Conservation (phyloP, 2,113 vertebrate species). For the zebrafish (Danio rerio) region DNA sequence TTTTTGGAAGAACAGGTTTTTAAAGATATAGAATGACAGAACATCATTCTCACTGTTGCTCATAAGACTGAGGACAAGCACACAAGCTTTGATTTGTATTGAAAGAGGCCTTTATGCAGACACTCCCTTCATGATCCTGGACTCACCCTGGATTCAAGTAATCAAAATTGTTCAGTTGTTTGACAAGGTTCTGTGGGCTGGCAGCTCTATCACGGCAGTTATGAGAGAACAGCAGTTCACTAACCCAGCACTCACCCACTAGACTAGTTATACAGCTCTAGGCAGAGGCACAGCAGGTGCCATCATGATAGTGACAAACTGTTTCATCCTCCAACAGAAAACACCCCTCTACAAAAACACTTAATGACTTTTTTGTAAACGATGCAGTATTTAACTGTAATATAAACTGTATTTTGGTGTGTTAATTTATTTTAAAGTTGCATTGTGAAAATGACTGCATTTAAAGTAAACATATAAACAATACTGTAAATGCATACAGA, state of each 20-base stretch:
- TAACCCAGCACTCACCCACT: constrained; percentile 23
- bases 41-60: too few species aligned
- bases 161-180: constrained; percentile 46
- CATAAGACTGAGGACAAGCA: not conserved
- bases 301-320: not conserved
- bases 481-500: too few species aligned
- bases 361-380: too few species aligned
- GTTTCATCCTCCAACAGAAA: not conserved
- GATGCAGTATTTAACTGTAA: too few species aligned
- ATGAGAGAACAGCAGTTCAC: not conserved
- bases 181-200: constrained; percentile 12
- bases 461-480: too few species aligned
- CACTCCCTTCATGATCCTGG: constrained; percentile 29
- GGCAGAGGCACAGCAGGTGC: constrained; percentile 25
- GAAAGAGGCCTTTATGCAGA: constrained; percentile 31
- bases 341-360: not conserved
- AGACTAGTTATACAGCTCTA: constrained; percentile 50
- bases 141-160: constrained; percentile 48
- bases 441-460: too few species aligned
- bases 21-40: too few species aligned
- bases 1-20: not conserved
- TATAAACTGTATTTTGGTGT: too few species aligned
- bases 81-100: not conserved
- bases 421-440: too few species aligned
- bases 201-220: constrained; percentile 39